Base-by-base conservation (phyloP, 2,797 vertebrate genomes). In the Sebastes hubbsi region DNA sequence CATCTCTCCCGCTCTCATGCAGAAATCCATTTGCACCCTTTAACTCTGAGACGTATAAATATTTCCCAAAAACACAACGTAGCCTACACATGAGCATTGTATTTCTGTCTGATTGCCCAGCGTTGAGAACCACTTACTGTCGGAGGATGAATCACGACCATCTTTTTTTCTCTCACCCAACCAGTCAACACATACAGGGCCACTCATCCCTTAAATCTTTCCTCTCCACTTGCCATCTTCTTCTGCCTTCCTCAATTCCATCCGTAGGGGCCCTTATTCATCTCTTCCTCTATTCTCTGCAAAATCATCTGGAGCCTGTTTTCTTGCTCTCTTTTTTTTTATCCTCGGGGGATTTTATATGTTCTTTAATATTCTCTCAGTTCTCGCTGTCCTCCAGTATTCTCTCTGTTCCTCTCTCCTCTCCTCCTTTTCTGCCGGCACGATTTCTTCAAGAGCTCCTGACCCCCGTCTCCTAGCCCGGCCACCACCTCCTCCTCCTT, bases 361-460 rank as follows among this genome's bases (percentile, higher is more conserved):
- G 66, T 89, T 83, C 83, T 91, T 89, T 88, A 90, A 93, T 89
- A 94, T 94, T 92, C 91, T 89, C 87, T 92, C 87, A 88, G 93
- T 92, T 89, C 83, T 80, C 13, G 11, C 82, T 79, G 82, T 89
- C 83, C 78, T 91, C 81, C 80, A 77, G 78, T 87, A 88, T 92
- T 91, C 90, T 87, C 81, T 89, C 85, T 85, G 77, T 90, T 90
- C 83, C 54, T 75, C 24, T 64, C 20, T 46, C 55, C 38, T 32
- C 58, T 64, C 69, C 46, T 46, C 58, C 54, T 78, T 67, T 77
- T 77, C 76, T 38, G 27, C 68, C 13, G 46, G 32, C 62, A 32
- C 16, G 8, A 60, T 83, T 87, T 86, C 70, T 87, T 72, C 69
- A 22, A 74, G 76, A 78, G 66, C 80, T 81, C 74, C 67, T 72